Evolutionary conservation across 2,113 vertebrate genomes (phyloP).

Genomic region (Pterocles gutturalis): DNA sequence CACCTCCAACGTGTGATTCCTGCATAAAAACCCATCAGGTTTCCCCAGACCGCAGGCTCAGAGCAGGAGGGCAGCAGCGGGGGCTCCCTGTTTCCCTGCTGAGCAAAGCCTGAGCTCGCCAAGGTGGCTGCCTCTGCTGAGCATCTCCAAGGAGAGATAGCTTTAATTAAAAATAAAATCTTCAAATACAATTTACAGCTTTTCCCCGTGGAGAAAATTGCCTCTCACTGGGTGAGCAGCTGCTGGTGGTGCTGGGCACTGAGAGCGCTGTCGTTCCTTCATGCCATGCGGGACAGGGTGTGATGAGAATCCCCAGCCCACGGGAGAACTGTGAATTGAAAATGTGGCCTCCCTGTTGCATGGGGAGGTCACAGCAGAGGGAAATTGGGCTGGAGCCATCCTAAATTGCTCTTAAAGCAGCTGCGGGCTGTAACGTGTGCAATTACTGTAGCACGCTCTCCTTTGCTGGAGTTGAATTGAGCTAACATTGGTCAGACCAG

Average conservation of each 20-base stretch:
- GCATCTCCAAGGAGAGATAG: neutral
- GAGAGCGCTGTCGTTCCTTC: neutral
- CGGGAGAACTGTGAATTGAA: constrained; percentile 68
- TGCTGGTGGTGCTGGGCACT: neutral
- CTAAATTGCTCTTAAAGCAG: constrained; percentile 36
- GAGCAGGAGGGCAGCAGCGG: neutral
- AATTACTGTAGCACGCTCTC: neutral
- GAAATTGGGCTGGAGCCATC: neutral
- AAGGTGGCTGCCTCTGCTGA: neutral
- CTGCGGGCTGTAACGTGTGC: neutral
- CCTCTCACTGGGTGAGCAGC: neutral
- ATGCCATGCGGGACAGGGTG: neutral
- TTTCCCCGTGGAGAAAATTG: constrained; percentile 63
- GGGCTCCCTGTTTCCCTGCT: neutral
- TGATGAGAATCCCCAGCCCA: constrained; percentile 55
- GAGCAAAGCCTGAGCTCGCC: neutral
- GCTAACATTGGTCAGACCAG: neutral
- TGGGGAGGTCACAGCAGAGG: neutral
- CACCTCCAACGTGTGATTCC: neutral
- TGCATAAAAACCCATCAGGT: neutral
- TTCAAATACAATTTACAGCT: constrained; percentile 62
- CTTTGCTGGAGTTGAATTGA: constrained; percentile 7
- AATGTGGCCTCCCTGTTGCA: constrained; percentile 11
- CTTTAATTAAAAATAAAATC: constrained; percentile 49
- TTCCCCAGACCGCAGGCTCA: neutral